phyloP scores from a whole-genome alignment of 1,140 invertebrate species.

The Anagrus nilaparvatae region DNA sequence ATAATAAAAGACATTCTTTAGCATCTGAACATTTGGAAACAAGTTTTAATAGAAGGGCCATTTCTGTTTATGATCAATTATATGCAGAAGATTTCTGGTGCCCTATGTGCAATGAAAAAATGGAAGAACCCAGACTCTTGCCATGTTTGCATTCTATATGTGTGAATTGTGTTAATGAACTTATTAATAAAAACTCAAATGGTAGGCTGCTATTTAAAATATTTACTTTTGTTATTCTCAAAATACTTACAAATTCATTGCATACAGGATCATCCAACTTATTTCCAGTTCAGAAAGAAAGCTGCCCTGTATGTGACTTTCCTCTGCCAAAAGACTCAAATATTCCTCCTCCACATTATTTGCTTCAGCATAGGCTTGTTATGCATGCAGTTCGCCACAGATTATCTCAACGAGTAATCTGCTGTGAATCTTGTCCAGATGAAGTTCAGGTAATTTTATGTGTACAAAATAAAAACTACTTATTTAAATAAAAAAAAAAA shows the following conservation, averaged over 20 bases:
- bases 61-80: conserved; percentile 16
- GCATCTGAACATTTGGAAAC: background rate
- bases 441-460: conserved; percentile 33
- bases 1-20: conserved; percentile 9
- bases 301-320: conserved; percentile 34
- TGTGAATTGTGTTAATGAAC: conserved; percentile 28
- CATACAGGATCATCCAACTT: conserved; percentile 3
- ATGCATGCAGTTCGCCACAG: conserved; percentile 29
- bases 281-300: conserved; percentile 5
- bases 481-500: background rate
- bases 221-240: conserved; percentile 5
- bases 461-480: too few species aligned
- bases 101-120: conserved; percentile 29
- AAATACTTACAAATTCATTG: background rate
- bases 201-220: conserved; percentile 10
- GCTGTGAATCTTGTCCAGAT: conserved; percentile 31
- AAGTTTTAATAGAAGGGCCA: background rate
- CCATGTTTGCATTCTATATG: conserved; percentile 37
- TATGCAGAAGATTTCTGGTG: conserved; percentile 28
- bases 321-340: conserved; percentile 22
- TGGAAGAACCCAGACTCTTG: conserved; percentile 35
- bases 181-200: conserved; percentile 23
- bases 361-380: conserved; percentile 32
- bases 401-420: conserved; percentile 28
- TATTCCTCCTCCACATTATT: conserved; percentile 34